These are phyloP conservation scores for Eidolon helvum DNA, from an alignment of 2,113 vertebrate genomes.

Conservation along the genomic window DNA sequence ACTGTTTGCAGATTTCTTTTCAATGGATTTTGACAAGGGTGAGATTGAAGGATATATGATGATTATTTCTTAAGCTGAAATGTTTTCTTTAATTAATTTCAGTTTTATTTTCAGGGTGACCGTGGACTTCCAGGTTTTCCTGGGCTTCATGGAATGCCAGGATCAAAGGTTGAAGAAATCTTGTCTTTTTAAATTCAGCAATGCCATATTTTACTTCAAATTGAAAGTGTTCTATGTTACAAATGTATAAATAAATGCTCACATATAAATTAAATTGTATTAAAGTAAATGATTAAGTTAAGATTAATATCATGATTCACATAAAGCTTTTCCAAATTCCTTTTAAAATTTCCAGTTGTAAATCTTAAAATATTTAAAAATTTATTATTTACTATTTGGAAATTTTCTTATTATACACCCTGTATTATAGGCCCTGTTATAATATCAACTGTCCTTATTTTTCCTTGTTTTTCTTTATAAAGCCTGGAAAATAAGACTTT, in stretches of 20 bases:
- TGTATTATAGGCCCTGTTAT: not conserved
- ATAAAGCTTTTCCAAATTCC: not conserved
- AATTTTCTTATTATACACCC: not conserved
- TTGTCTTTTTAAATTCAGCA: not conserved
- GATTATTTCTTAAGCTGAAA: not conserved
- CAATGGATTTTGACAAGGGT: not conserved
- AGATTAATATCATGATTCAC: not conserved
- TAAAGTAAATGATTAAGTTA: not conserved
- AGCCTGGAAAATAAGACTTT: not conserved
- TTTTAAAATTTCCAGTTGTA: not conserved
- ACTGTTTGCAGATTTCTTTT: not conserved
- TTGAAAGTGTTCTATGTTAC: not conserved
- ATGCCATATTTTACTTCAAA: not conserved
- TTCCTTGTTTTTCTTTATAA: not conserved
- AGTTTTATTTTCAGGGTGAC: conserved; percentile 87
- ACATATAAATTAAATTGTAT: not conserved
- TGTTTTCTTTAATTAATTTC: conserved; percentile 47
- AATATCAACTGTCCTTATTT: not conserved
- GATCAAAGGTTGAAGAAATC: conserved; percentile 90
- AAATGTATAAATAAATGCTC: not conserved
- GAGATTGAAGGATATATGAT: not conserved
- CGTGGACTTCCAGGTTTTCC: conserved; percentile 91
- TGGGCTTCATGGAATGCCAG: conserved; percentile 89
- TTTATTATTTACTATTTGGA: not conserved
- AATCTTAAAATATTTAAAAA: conserved; percentile 6